A percentile compares a stretch with the other conserved stretches of the same genome.
Conservation (phyloP, 2,797 vertebrate genomes). For the Fistularia commersonii region DNA sequence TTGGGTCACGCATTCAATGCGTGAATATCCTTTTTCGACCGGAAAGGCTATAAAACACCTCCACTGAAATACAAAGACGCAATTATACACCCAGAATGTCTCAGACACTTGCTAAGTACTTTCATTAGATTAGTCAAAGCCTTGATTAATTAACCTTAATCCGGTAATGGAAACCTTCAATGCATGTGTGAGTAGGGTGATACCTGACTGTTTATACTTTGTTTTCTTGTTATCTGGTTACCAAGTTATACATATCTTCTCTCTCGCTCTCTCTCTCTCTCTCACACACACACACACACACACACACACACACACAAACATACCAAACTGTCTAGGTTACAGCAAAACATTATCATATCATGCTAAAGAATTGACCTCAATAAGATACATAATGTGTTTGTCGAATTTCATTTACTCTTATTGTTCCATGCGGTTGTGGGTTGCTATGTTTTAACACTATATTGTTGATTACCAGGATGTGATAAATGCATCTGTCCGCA, state of each 20-base stretch:
- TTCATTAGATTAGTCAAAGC: conserved; percentile 12
- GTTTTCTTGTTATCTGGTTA: conserved; percentile 42
- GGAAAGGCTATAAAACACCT: background rate
- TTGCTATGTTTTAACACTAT: conserved; percentile 24
- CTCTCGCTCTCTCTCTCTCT: too few species aligned
- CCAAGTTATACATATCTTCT: background rate
- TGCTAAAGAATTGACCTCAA: too few species aligned
- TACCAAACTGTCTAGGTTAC: too few species aligned
- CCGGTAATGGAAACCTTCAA: conserved; percentile 3
- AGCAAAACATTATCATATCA: too few species aligned
- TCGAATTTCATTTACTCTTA: background rate
- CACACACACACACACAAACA: too few species aligned
- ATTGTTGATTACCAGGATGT: conserved; percentile 46
- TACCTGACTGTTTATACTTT: conserved; percentile 38
- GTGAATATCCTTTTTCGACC: too few species aligned
- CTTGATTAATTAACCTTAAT: conserved; percentile 10
- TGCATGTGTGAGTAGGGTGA: conserved; percentile 2
- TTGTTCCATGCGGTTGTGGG: conserved; percentile 1
- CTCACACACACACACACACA: too few species aligned
- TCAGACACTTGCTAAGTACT: too few species aligned
- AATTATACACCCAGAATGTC: background rate
- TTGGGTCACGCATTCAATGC: conserved; percentile 44
- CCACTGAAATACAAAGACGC: background rate
- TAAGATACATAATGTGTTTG: too few species aligned
- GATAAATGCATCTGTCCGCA: conserved; percentile 13